phyloP scores from a whole-genome alignment of 2,113 vertebrate genomes.

The Ciconia boyciana region DNA sequence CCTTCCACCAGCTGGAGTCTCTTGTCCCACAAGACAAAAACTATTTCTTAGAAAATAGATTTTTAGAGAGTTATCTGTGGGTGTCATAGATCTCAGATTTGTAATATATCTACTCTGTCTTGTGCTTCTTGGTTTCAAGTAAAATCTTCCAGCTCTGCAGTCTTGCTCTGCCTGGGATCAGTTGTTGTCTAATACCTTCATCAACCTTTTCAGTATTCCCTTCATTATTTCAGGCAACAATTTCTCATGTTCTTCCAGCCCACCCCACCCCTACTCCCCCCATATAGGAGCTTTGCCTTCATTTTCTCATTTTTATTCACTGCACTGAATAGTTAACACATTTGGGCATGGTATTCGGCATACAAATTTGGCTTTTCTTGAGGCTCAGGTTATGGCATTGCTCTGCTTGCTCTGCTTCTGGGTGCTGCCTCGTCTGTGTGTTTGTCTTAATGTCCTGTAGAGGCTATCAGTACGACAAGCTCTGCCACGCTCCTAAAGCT shows the following conservation, averaged over 20 bases:
- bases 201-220: background rate
- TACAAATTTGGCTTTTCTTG: background rate
- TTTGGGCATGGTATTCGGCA: background rate
- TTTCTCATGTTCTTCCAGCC: background rate
- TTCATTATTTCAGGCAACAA: background rate
- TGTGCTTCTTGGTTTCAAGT: background rate
- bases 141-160: background rate
- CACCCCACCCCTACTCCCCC: fast-evolving
- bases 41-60: background rate
- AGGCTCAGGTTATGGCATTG: background rate
- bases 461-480: background rate
- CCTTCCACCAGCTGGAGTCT: background rate
- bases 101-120: background rate
- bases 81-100: background rate
- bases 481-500: background rate
- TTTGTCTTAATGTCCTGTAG: background rate
- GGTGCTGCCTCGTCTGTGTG: background rate
- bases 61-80: background rate
- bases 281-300: background rate
- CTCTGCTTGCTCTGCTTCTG: background rate
- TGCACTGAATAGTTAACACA: background rate
- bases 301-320: background rate
- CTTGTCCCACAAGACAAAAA: background rate
- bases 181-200: background rate
- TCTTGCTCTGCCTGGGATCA: background rate